Base-by-base conservation (phyloP, 2,113 vertebrate species). In the Triplophysa rosa region DNA sequence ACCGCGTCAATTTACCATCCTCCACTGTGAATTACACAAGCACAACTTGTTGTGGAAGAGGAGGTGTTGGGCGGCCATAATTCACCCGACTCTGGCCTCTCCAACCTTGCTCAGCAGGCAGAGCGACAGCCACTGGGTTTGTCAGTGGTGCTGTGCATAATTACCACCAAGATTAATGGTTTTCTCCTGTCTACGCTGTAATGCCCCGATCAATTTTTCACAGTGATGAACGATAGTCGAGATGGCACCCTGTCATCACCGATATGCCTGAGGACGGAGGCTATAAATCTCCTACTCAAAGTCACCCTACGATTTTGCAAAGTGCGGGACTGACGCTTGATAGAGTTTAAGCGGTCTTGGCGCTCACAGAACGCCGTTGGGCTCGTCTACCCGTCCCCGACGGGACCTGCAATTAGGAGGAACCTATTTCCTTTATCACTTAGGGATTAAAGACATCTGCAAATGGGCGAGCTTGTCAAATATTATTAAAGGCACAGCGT, bases 91-190 rank as follows among this genome's bases (percentile, higher is more conserved):
- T 59, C 64, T 54, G 80, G 75, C 70, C 56, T 82, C 79, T 63
- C 59, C 10, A 58, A 59, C 74, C 58, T 29, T 66, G 82, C 83
- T 59, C 86, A 84, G 86, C 49, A 65, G 86, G 86, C 75, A 80
- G 66, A 56, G 59, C 47, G 80, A 83, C 87, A 86, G 81, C 77
- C 64, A 80, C 80, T 73, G 79, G 84, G 80, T 80, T 81, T 83
- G 84, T 87, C 86, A 76, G 80, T 49, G 68, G 80, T 78, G 81
- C 72, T 73, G 82, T 87, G 90, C 87, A 88, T 90, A 88, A 90
- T 91, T 90, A 86, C 71, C n/a, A 65, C 61, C 4, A 40, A 89
- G 91, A 91, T 85, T 82, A 86, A 93, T 91, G 84, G 62, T 82
- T 63, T 49, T 0, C 81, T 81, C 77, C 86, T 80, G 87, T 89